Conservation (phyloP, 2,113 vertebrate species). For the Steatornis caripensis region DNA sequence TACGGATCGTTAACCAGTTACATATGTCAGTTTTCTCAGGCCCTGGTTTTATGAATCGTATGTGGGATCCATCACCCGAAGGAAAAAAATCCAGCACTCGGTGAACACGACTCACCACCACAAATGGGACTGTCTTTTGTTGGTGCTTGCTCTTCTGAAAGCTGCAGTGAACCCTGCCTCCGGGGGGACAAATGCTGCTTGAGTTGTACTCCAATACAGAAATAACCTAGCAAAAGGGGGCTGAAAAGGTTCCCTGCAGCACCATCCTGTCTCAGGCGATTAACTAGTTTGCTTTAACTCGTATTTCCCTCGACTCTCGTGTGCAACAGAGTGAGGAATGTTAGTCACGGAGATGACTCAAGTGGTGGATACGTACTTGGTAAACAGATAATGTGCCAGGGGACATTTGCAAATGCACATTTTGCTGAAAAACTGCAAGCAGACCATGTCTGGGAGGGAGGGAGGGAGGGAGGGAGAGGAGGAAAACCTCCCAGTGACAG, state of each 20-base stretch:
- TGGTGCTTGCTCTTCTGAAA: not conserved
- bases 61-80: not conserved
- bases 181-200: not conserved
- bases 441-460: not conserved
- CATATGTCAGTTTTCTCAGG: not conserved
- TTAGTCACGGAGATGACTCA: constrained; percentile 33
- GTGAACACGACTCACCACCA: not conserved
- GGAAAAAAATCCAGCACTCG: not conserved
- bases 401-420: not conserved
- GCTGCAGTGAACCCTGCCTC: not conserved
- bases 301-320: not conserved
- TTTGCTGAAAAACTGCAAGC: not conserved
- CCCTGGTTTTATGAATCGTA: not conserved
- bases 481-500: not conserved
- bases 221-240: not conserved
- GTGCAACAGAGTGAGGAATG: not conserved
- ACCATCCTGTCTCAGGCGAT: constrained; percentile 16
- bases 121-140: not conserved
- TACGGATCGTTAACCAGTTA: not conserved
- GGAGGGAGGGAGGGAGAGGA: not conserved
- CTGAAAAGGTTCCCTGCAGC: not conserved
- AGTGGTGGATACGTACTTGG: not conserved
- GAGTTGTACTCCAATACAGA: not conserved
- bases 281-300: constrained; percentile 22
- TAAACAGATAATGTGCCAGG: constrained; percentile 12